Evolutionary conservation across 2,113 vertebrate species (phyloP).

Genomic region (Chelonoidis abingdonii): DNA sequence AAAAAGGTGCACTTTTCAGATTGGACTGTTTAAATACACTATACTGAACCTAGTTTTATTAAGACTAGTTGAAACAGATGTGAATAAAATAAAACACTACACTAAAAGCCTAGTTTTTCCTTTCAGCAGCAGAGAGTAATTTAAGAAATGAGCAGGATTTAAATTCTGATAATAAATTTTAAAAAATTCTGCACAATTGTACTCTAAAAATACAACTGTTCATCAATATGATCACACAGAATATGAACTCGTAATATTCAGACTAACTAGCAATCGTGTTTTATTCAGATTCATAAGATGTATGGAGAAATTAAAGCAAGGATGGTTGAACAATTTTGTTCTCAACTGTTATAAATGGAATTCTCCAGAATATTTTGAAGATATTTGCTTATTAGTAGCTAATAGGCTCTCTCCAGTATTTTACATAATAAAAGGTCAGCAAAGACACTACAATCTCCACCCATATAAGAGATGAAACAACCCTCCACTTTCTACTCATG

Average conservation of each 20-base stretch:
- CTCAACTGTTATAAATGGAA: not conserved
- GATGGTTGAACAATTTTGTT: not conserved
- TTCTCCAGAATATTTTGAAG: not conserved
- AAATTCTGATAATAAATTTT: conserved; percentile 5
- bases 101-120: not conserved
- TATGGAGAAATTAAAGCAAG: conserved; percentile 23
- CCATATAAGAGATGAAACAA: conserved; percentile 35
- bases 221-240: not conserved
- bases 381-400: not conserved
- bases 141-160: not conserved
- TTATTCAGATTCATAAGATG: conserved; percentile 5
- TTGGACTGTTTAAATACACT: conserved; percentile 14
- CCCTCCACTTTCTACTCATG: conserved; percentile 13
- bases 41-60: not conserved
- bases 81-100: not conserved
- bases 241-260: not conserved
- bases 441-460: not conserved
- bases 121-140: not conserved
- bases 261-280: not conserved
- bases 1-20: not conserved
- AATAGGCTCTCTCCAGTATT: not conserved
- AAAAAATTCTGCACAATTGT: not conserved
- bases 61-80: not conserved
- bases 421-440: conserved; percentile 37
- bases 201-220: not conserved